These are phyloP conservation scores for Pristionchus maxplancki DNA, from an alignment of 2,888 invertebrate species.

Conservation along the genomic window DNA sequence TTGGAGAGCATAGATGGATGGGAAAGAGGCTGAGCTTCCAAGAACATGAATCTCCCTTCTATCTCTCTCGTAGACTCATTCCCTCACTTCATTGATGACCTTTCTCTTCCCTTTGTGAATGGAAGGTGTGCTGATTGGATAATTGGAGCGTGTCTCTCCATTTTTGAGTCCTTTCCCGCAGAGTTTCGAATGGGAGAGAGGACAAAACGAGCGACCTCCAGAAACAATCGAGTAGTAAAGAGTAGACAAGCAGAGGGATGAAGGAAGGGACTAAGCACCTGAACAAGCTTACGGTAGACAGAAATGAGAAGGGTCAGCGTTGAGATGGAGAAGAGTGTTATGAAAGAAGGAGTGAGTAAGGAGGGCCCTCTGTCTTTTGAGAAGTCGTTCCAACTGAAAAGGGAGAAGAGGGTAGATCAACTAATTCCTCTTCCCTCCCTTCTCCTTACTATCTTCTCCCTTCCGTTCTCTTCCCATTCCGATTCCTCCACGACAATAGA, in stretches of 20 bases:
- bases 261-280: background rate
- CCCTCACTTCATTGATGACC: background rate
- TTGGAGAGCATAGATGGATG: background rate
- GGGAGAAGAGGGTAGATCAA: conserved; percentile 16
- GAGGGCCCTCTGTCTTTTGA: background rate
- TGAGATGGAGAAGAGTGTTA: background rate
- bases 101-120: conserved; percentile 26
- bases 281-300: background rate
- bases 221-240: conserved; percentile 28
- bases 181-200: background rate
- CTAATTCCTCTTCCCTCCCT: conserved; percentile 13
- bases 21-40: background rate
- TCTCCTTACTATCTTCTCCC: background rate
- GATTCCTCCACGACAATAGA: conserved; percentile 25
- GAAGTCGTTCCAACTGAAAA: conserved; percentile 18
- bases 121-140: conserved; percentile 40
- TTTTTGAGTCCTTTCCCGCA: background rate
- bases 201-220: conserved; percentile 37
- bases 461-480: conserved; percentile 16
- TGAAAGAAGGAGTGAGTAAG: conserved; percentile 10
- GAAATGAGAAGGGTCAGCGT: background rate
- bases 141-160: conserved; percentile 8
- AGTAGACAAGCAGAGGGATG: conserved; percentile 6
- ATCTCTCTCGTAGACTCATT: background rate
- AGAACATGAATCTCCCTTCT: background rate